phyloP scores from a whole-genome alignment of 2,888 invertebrate genomes.

The Plutella xylostella region DNA sequence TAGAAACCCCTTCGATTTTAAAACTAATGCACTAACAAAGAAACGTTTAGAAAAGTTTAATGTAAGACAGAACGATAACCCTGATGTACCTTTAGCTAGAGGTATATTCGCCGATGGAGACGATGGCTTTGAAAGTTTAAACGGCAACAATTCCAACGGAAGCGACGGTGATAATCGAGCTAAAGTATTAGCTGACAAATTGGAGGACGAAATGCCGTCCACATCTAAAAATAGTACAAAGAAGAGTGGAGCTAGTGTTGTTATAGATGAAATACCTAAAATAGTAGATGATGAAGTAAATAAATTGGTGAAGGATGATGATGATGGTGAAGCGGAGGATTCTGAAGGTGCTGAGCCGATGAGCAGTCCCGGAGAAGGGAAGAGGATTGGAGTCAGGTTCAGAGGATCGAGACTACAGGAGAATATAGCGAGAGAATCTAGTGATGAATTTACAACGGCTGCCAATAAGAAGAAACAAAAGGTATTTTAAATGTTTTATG shows the following conservation, averaged over 20 bases:
- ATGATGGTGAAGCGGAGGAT: slow-evolving; percentile 38
- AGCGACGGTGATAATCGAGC: slow-evolving; percentile 57
- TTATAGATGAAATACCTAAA: slow-evolving; percentile 22
- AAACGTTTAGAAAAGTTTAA: slow-evolving; percentile 59
- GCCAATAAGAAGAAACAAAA: slow-evolving; percentile 42
- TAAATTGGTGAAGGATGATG: slow-evolving; percentile 27
- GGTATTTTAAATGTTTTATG: no score
- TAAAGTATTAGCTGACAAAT: slow-evolving; percentile 20
- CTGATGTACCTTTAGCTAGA: slow-evolving; percentile 19
- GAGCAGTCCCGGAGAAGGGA: slow-evolving; percentile 38
- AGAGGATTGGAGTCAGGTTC: slow-evolving; percentile 50
- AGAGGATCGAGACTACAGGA: slow-evolving; percentile 49
- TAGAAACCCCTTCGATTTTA: slow-evolving; percentile 39
- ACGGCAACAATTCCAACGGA: slow-evolving; percentile 82
- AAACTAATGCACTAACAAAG: slow-evolving; percentile 49
- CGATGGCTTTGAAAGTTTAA: slow-evolving; percentile 88
- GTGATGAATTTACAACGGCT: slow-evolving; percentile 43
- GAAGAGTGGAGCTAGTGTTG: slow-evolving; percentile 17
- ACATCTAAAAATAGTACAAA: slow-evolving; percentile 21
- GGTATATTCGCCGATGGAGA: slow-evolving; percentile 70
- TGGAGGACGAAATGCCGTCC: slow-evolving; percentile 7
- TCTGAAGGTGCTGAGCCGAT: slow-evolving; percentile 43
- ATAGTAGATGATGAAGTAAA: slow-evolving; percentile 17
- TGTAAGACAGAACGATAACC: slow-evolving; percentile 33
- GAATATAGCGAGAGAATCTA: slow-evolving; percentile 36